Percentiles rank a stretch among this genome's conserved stretches.
Conservation (phyloP, 2,888 invertebrate species). For the Lumbricus terrestris region DNA sequence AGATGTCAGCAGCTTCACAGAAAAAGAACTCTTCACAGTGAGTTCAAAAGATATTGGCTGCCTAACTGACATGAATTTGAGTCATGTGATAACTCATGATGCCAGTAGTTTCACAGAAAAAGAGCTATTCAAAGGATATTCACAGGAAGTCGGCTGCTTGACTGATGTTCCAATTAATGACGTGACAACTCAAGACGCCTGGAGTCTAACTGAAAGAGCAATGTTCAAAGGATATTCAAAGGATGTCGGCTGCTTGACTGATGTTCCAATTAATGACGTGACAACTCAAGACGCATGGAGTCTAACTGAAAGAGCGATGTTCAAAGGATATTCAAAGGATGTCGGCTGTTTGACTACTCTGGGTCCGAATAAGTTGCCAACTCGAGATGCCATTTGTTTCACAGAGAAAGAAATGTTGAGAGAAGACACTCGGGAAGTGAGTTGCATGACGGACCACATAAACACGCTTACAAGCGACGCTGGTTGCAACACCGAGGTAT, state of each 20-base stretch:
- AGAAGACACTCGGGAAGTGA: background rate
- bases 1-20: too few species aligned
- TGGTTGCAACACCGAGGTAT: background rate
- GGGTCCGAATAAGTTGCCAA: background rate
- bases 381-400: background rate
- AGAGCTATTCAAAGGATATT: too few species aligned
- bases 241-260: background rate
- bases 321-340: background rate
- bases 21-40: too few species aligned
- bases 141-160: too few species aligned
- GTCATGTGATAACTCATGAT: too few species aligned
- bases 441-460: background rate
- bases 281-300: background rate
- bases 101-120: too few species aligned
- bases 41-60: too few species aligned
- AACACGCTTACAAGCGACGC: background rate
- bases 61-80: too few species aligned
- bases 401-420: background rate
- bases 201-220: background rate
- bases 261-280: background rate
- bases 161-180: too few species aligned
- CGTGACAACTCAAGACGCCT: too few species aligned
- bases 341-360: background rate
- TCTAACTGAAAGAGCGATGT: background rate
- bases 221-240: background rate